Evolutionary conservation across 1,140 invertebrate genomes (phyloP).

Genomic region (Metopolophium dirhodum): DNA sequence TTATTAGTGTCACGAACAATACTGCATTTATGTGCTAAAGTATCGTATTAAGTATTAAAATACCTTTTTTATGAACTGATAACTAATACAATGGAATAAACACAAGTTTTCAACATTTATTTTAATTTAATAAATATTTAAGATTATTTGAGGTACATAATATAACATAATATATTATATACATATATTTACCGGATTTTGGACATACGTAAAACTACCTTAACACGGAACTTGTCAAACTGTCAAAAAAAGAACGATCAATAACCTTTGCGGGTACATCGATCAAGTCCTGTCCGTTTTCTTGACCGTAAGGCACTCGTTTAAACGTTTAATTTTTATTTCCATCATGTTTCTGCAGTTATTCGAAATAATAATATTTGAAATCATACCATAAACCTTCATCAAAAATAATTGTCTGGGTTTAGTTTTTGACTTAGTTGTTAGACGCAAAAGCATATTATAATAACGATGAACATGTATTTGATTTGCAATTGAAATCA

Average conservation of each 20-base stretch:
- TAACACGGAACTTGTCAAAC: constrained; percentile 5
- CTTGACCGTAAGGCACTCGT: not conserved
- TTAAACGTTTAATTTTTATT: constrained; percentile 20
- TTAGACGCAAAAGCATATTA: no score
- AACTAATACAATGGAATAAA: not conserved
- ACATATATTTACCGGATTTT: not conserved
- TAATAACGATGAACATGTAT: no score
- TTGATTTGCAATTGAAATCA: no score
- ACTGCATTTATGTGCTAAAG: no score
- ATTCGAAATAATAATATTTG: not conserved
- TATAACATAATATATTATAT: no score
- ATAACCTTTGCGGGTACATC: constrained; percentile 14
- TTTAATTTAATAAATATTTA: constrained; percentile 19
- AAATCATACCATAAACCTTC: not conserved
- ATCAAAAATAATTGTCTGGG: not conserved
- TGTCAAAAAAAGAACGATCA: constrained; percentile 20
- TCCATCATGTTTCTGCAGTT: not conserved
- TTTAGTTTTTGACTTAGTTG: no score
- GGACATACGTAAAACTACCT: not conserved
- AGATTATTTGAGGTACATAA: not conserved
- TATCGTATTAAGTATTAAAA: no score
- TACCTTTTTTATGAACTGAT: no score
- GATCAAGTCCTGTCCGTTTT: not conserved
- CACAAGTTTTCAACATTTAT: not conserved
- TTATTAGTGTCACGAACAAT: no score